Base-by-base conservation (phyloP, 2,113 vertebrate species). In the Prunella himalayana region DNA sequence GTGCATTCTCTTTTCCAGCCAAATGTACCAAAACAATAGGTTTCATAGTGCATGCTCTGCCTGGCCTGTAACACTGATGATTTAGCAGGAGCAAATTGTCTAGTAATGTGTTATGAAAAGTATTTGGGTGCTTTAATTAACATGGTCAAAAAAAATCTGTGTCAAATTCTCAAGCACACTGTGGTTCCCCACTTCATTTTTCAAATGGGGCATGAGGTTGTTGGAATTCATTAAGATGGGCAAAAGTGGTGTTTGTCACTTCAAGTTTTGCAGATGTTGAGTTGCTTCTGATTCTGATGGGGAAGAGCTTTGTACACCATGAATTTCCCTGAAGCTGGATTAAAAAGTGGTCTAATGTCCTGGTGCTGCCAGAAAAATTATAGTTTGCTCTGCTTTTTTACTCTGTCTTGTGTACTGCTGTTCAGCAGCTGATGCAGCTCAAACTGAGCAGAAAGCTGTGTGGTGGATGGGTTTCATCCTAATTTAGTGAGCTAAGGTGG, bases 171-270 rank as follows among this genome's bases (percentile, higher is more conserved):
- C 33, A 68, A 61, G 19, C 41, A 25, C 35, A 6, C 14, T 72
- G 20, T 11, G 7, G 6, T 79, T 85, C 19, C 23, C 33, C 13
- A 4, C 30, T 70, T 82, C 5, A 31, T 77, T 73, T 82, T 82
- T 50, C 63, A 37, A 9, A 23, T 7, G 31, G 15, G 2, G 5
- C 1, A 0, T 4, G 5, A 59, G 45, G 21, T 15, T 56, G 10
- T 21, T 85, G 33, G 8, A 44, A 15, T 71, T 60, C 22, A 20
- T 70, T 68, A 24, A 49, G 51, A 60, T 35, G 35, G 59, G 33
- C 45, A 41, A 42, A 69, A 45, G 41, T 41, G 10, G 6, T 56
- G 31, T 75, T 95, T 72, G n/a, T 82, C 22, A 19, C 41, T 61
- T 63, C 8, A 41, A 4, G 20, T 59, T 63, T 77, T 90, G 28